Percentiles rank a stretch among this genome's conserved stretches.
Evolutionary conservation across 2,113 vertebrate genomes (phyloP).

Genomic region (Pedionomus torquatus): DNA sequence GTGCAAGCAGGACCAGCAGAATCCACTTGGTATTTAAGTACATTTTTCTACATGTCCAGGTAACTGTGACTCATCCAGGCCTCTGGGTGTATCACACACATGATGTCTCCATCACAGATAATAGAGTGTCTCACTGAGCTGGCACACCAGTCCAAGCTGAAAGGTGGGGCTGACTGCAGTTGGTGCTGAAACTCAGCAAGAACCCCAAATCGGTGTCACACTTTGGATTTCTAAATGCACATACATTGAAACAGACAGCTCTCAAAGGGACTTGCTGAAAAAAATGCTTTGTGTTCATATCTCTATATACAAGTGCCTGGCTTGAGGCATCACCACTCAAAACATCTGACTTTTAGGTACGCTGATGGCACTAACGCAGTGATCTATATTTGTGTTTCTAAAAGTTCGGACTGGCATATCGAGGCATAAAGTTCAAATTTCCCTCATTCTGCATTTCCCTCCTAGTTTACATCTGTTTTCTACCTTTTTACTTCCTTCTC

Average conservation of each 20-base stretch:
- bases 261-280: background rate
- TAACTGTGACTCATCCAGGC: constrained; percentile 27
- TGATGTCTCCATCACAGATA: background rate
- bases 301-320: background rate
- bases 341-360: background rate
- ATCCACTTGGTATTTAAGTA: background rate
- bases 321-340: background rate
- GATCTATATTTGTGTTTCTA: background rate
- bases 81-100: constrained; percentile 18
- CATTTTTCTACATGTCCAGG: background rate
- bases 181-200: constrained; percentile 15
- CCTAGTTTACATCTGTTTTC: background rate
- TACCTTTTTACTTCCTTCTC: background rate
- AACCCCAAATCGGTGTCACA: background rate
- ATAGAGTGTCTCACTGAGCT: constrained; percentile 17
- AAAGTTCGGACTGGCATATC: background rate
- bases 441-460: background rate
- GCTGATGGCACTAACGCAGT: background rate
- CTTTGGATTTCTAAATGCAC: background rate
- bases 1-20: background rate
- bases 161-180: background rate
- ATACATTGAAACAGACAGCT: background rate
- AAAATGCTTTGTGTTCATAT: background rate
- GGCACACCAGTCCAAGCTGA: constrained; percentile 12
- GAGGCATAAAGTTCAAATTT: background rate